Percentiles rank a stretch among this genome's conserved stretches.
phyloP scores from a whole-genome alignment of 1,140 invertebrate genomes.

The Vanessa atalanta region DNA sequence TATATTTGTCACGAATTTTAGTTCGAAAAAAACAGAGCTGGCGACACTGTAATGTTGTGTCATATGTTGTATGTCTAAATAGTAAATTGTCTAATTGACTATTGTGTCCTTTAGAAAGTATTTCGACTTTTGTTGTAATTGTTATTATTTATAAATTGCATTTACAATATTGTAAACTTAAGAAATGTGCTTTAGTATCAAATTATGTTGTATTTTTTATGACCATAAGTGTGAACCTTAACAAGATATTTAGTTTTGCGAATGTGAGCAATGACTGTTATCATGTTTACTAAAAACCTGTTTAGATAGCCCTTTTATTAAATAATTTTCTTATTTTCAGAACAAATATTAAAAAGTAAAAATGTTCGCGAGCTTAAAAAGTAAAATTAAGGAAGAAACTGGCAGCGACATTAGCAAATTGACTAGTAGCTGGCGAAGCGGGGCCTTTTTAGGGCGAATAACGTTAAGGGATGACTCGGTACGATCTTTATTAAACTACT shows the following conservation, averaged over 20 bases:
- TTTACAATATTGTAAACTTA: background rate
- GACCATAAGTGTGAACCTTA: conserved; percentile 12
- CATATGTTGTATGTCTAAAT: conserved; percentile 4
- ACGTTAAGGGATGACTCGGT: conserved; percentile 71
- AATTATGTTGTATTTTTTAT: conserved; percentile 17
- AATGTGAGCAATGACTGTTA: conserved; percentile 37
- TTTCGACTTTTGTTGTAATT: conserved; percentile 11
- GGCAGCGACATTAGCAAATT: conserved; percentile 75
- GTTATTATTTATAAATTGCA: conserved; percentile 8
- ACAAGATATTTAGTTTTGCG: background rate
- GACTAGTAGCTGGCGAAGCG: conserved; percentile 72
- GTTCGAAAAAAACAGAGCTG: no score
- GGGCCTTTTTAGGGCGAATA: conserved; percentile 71
- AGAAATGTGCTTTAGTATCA: conserved; percentile 12
- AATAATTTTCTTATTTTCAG: conserved; percentile 4
- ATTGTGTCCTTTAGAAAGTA: conserved; percentile 18
- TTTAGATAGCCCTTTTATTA: conserved; percentile 26
- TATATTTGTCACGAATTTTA: no score
- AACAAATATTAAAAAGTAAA: conserved; percentile 24
- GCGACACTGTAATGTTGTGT: conserved; percentile 8
- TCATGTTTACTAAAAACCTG: conserved; percentile 48
- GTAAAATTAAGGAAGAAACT: conserved; percentile 78
- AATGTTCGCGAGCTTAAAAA: conserved; percentile 77
- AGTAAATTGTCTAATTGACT: no score
- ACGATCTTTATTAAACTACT: conserved; percentile 30